These are phyloP conservation scores for Cyrtodaria siliqua DNA, from an alignment of 2,888 invertebrate genomes.

Conservation along the genomic window DNA sequence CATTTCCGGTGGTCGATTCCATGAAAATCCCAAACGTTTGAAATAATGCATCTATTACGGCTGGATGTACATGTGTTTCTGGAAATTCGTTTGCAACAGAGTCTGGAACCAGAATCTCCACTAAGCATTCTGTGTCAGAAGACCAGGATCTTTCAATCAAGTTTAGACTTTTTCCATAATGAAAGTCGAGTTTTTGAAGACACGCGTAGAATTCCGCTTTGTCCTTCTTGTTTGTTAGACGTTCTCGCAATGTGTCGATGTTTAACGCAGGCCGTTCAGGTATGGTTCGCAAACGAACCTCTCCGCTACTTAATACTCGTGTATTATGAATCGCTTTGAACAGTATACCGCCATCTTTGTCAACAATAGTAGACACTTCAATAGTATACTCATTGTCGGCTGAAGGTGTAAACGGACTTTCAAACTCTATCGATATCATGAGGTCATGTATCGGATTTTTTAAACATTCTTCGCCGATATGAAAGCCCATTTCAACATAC, in stretches of 20 bases:
- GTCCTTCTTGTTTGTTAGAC: background rate
- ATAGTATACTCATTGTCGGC: background rate
- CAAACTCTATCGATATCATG: slow-evolving; percentile 1
- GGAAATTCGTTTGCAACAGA: background rate
- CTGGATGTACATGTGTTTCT: background rate
- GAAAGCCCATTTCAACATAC: slow-evolving; percentile 11
- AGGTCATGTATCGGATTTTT: background rate
- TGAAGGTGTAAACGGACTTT: slow-evolving; percentile 4
- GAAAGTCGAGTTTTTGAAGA: slow-evolving; percentile 1
- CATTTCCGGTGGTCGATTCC: slow-evolving; percentile 6
- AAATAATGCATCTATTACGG: background rate
- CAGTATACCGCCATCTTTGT: background rate
- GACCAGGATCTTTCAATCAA: slow-evolving; percentile 2
- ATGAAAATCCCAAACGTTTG: slow-evolving; percentile 46
- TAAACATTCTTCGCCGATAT: background rate
- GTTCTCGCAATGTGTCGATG: too few species aligned
- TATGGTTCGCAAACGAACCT: background rate
- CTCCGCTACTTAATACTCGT: background rate
- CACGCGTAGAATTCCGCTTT: background rate
- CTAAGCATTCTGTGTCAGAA: background rate
- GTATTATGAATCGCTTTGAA: background rate
- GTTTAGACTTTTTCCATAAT: slow-evolving; percentile 10
- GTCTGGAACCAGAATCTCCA: background rate
- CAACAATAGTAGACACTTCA: background rate
- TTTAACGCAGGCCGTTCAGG: too few species aligned